Base-by-base conservation (phyloP, 1,140 invertebrate species). In the Bursaphelenchus mucronatus region DNA sequence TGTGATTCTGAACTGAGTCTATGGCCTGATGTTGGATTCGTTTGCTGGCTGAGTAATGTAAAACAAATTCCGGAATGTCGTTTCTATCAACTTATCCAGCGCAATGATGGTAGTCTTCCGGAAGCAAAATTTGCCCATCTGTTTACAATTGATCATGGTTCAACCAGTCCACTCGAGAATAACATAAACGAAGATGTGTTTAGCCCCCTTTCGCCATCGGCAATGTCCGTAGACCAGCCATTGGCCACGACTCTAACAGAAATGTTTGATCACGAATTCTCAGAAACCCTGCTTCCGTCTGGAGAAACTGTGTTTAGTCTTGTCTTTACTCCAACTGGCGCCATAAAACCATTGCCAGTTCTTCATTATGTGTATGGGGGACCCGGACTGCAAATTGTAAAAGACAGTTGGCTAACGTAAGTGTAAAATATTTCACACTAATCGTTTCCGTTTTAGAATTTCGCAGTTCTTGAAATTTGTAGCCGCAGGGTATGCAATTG, bases 341-440 rank as follows among this genome's bases (percentile, higher is more conserved):
- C 43, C 19, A 90, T 5, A 87, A 89, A 81, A 84, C 91, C 64
- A 90, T 88, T 94, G 84, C 94, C 95, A 1, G 94, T 92, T 0
- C 88, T 98, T 61, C 85, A 97, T 13, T 92, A 95, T 82, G 90
- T 99, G 15, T 98, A 99, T 82, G 95, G 93, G 8, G 71, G 95
- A 11, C 94, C 94, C 0, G 92, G 95, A 82, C 92, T 97, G 30
- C 94, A 97, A 85, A 86, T 95, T 43, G 94, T 98, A 45, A 91
- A 90, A 43, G 97, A 98, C 46, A 70, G 67, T 51, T 80, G 65
- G 64, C 47, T 61, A 40, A 52, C 45, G 76, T 79, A 56, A 66
- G 62, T 61, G 55, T 30, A 15, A 6, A 13, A 17, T 49, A 8
- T 5, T 39, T 10, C 51, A 69, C 9, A 41, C 46, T 9, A 64